These are phyloP conservation scores for Rhabdornis inornatus DNA, from an alignment of 2,113 vertebrate species.

Conservation along the genomic window DNA sequence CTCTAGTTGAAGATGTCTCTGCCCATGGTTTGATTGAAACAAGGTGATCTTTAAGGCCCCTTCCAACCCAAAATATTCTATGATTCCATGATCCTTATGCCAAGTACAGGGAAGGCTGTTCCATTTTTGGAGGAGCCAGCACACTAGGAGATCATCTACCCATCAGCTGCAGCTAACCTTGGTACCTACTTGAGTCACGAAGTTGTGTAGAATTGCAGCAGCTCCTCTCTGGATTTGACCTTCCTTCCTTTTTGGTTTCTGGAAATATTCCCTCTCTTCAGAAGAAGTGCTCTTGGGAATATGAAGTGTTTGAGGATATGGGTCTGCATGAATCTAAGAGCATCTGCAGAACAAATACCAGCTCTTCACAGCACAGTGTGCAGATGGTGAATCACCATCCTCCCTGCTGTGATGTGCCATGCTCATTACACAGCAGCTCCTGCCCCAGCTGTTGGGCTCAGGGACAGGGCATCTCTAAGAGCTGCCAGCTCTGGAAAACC, in stretches of 20 bases:
- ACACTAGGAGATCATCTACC: background rate
- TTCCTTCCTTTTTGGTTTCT: background rate
- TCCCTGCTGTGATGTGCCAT: background rate
- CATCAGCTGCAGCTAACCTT: background rate
- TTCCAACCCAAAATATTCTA: background rate
- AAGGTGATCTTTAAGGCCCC: background rate
- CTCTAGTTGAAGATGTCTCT: background rate
- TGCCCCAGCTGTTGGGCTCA: background rate
- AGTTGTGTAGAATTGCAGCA: background rate
- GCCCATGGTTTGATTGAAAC: background rate
- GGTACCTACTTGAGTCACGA: background rate
- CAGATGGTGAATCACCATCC: background rate
- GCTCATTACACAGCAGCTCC: background rate
- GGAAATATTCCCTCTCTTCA: background rate
- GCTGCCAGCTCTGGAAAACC: background rate
- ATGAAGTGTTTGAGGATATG: background rate
- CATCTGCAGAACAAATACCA: background rate
- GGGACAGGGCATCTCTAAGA: rapidly evolving
- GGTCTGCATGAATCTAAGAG: background rate
- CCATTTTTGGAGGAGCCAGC: background rate
- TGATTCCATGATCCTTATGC: background rate
- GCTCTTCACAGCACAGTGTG: rapidly evolving
- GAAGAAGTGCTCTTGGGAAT: background rate
- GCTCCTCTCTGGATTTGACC: background rate
- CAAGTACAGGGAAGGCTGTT: background rate